phyloP scores from a whole-genome alignment of 2,797 vertebrate species.

The Sebastes trivittatus region DNA sequence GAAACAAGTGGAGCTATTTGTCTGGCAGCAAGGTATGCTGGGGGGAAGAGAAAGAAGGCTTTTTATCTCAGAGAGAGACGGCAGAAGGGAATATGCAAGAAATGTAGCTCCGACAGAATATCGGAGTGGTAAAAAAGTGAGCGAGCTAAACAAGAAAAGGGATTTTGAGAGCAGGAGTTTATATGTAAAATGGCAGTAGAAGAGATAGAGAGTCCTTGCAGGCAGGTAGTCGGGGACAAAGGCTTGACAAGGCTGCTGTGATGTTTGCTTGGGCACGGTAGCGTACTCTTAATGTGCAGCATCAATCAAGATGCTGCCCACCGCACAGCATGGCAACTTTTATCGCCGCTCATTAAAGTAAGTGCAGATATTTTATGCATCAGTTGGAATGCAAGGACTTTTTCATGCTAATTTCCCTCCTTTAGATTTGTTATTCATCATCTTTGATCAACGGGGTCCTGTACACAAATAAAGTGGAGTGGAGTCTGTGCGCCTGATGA shows the following conservation, averaged over 20 bases:
- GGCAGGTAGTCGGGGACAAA: constrained; percentile 48
- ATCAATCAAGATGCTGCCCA: constrained; percentile 74
- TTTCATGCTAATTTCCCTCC: constrained; percentile 76
- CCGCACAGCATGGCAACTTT: constrained; percentile 62
- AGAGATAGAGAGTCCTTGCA: constrained; percentile 36
- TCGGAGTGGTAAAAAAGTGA: constrained; percentile 32
- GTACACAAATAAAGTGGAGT: constrained; percentile 52
- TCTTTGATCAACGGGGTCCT: constrained; percentile 65
- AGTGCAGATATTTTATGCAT: constrained; percentile 80
- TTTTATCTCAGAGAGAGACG: constrained; percentile 52
- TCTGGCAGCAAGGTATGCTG: constrained; percentile 61
- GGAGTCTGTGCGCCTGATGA: constrained; percentile 37
- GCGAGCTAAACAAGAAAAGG: constrained; percentile 24
- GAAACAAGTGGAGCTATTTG: constrained; percentile 76
- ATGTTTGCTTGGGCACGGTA: constrained; percentile 55
- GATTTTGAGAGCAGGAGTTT: constrained; percentile 11
- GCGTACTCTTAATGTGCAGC: constrained; percentile 60
- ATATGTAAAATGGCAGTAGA: constrained; percentile 44
- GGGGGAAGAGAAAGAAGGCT: constrained; percentile 38
- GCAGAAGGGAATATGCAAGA: constrained; percentile 39
- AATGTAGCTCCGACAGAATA: constrained; percentile 30
- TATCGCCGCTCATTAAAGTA: constrained; percentile 79
- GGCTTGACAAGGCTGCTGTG: constrained; percentile 49
- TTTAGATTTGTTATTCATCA: constrained; percentile 74
- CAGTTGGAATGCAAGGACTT: constrained; percentile 71